Conservation (phyloP, 2,888 invertebrate species). For the Prostheceraeus crozeri region DNA sequence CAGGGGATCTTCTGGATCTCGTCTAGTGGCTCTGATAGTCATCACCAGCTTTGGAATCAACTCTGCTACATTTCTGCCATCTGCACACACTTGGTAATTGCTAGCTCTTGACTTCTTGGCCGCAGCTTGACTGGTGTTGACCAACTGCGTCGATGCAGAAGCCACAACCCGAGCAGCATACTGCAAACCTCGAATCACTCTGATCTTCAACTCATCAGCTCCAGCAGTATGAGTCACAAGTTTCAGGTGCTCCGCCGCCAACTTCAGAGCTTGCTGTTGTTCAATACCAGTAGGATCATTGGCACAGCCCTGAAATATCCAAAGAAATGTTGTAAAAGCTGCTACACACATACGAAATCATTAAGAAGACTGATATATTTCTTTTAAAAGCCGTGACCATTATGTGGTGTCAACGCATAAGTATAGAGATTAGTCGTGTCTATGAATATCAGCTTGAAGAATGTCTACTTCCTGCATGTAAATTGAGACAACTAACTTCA, state of each 20-base stretch:
- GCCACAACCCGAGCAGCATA: conserved; percentile 74
- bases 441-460: too few species aligned
- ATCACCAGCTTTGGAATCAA: conserved; percentile 74
- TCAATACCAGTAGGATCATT: too few species aligned
- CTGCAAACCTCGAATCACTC: conserved; percentile 63
- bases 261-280: conserved; percentile 61
- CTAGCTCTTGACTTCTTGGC: conserved; percentile 61
- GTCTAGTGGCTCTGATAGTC: conserved; percentile 62
- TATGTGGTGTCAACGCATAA: too few species aligned
- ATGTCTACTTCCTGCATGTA: too few species aligned
- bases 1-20: conserved; percentile 63
- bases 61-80: conserved; percentile 68
- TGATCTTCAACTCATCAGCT: conserved; percentile 69
- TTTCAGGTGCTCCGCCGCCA: conserved; percentile 82
- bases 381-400: too few species aligned
- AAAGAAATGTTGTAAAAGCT: too few species aligned
- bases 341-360: too few species aligned
- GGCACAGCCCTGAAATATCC: too few species aligned
- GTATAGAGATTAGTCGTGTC: too few species aligned
- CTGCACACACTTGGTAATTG: conserved; percentile 55
- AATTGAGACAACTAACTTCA: too few species aligned
- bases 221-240: conserved; percentile 77
- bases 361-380: too few species aligned
- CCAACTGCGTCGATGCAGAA: conserved; percentile 79
- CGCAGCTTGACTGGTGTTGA: conserved; percentile 77